phyloP scores from a whole-genome alignment of 1,140 invertebrate genomes.

The Drosophila neocordata region DNA sequence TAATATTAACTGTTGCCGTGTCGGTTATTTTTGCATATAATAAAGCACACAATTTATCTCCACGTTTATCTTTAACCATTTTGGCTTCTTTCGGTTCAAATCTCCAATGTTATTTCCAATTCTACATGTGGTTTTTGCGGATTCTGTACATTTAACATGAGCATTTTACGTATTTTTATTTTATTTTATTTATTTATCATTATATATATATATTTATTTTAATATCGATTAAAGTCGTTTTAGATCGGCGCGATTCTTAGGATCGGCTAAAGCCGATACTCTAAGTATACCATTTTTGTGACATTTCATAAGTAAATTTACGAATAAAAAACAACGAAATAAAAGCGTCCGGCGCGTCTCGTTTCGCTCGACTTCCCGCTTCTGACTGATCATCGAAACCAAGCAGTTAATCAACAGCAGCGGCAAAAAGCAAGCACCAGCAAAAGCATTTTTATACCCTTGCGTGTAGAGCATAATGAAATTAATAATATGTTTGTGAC shows the following conservation, averaged over 20 bases:
- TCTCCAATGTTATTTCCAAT: background rate
- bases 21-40: background rate
- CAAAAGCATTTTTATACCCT: background rate
- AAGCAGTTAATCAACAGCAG: conserved; percentile 6
- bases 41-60: background rate
- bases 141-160: background rate
- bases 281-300: background rate
- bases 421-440: background rate
- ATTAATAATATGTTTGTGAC: too few species aligned
- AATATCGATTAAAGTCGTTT: too few species aligned
- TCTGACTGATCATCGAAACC: conserved; percentile 30
- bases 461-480: too few species aligned
- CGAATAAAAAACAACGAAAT: conserved; percentile 13
- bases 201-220: too few species aligned
- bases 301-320: background rate
- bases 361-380: conserved; percentile 55
- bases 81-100: background rate
- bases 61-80: background rate
- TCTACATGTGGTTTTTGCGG: background rate
- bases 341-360: conserved; percentile 39
- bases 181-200: too few species aligned
- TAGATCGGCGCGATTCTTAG: background rate
- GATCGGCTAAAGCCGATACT: background rate
- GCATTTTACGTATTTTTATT: too few species aligned
- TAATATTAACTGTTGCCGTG: background rate